Conservation (phyloP, 1,140 invertebrate genomes). For the Cepaea nemoralis region DNA sequence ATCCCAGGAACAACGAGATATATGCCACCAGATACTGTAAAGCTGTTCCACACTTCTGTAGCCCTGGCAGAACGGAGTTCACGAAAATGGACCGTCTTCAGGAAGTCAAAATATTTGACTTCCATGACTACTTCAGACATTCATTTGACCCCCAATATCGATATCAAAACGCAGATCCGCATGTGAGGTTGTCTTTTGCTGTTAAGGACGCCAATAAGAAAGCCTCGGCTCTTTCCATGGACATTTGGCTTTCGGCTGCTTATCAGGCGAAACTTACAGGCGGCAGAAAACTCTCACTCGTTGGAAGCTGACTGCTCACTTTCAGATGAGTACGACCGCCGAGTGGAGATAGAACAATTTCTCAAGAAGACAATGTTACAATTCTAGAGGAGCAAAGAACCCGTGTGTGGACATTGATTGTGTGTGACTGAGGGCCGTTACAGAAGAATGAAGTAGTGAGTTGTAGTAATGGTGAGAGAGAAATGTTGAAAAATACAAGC, state of each 20-base stretch:
- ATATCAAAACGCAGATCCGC: background rate
- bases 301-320: background rate
- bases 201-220: background rate
- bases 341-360: background rate
- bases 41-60: background rate
- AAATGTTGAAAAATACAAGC: no score
- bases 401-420: no score
- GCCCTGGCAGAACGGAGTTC: background rate
- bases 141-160: background rate
- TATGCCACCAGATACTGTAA: conserved; percentile 1
- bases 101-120: background rate
- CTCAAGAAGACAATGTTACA: background rate
- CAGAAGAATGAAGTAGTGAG: no score
- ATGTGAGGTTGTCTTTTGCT: background rate
- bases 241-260: background rate
- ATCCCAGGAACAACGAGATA: background rate
- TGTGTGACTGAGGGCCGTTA: no score
- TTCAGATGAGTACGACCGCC: background rate
- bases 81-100: background rate
- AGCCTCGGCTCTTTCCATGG: background rate
- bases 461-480: no score
- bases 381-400: background rate
- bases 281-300: background rate
- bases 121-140: background rate
- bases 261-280: background rate